Conservation (phyloP, 2,797 vertebrate species). For the Brachyalestes nurse region DNA sequence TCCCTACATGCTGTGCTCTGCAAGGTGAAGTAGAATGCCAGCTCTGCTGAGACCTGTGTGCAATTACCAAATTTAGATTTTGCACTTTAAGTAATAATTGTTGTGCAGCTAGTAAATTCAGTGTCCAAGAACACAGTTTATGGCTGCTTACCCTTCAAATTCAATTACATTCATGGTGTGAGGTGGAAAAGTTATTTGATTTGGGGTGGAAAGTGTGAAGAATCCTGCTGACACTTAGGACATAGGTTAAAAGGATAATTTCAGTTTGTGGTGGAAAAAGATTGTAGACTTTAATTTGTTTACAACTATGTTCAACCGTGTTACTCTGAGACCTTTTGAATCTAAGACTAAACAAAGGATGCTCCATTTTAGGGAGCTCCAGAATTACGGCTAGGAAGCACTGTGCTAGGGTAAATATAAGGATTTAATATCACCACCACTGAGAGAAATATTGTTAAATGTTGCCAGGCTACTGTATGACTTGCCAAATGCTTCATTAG, state of each 20-base stretch:
- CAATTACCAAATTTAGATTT: conserved; percentile 28
- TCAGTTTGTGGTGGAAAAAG: conserved; percentile 58
- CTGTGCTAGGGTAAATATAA: neutral
- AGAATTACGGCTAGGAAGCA: neutral
- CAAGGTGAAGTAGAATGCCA: conserved; percentile 19
- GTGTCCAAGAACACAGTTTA: conserved; percentile 48
- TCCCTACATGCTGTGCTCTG: neutral
- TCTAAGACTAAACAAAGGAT: neutral
- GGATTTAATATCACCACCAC: neutral
- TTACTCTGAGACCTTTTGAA: neutral
- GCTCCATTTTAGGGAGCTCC: too few relatives aligned
- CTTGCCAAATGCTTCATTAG: neutral
- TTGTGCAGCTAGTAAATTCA: conserved; percentile 37
- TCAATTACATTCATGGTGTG: conserved; percentile 32
- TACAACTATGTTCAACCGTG: neutral
- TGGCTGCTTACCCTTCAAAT: conserved; percentile 37
- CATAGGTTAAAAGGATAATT: conserved; percentile 46
- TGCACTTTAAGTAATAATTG: conserved; percentile 31
- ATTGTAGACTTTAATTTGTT: conserved; percentile 53
- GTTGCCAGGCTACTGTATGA: neutral
- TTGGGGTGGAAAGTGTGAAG: conserved; percentile 45
- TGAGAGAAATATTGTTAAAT: neutral
- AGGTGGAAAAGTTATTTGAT: conserved; percentile 40
- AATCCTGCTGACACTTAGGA: conserved; percentile 37
- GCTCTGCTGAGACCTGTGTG: conserved; percentile 14